These are phyloP conservation scores for Mormyrops boulengeri DNA, from an alignment of 2,797 vertebrate species.

Conservation along the genomic window DNA sequence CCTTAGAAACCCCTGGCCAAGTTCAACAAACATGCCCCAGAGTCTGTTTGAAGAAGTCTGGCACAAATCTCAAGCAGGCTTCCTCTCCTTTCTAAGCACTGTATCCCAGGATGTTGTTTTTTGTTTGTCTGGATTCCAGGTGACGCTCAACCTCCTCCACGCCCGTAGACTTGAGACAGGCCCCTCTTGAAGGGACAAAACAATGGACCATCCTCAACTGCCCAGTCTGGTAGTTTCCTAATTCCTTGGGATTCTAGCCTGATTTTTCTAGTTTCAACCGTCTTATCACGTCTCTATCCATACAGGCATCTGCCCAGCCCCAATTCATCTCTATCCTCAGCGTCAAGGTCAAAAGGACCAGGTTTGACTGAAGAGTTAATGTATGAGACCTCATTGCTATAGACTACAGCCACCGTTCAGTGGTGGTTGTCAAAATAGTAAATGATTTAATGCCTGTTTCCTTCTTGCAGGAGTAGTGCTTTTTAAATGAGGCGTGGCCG, in stretches of 20 bases:
- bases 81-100: slow-evolving; percentile 37
- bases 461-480: too few relatives aligned
- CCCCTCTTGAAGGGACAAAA: neutral
- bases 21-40: slow-evolving; percentile 56
- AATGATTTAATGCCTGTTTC: neutral
- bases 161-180: neutral
- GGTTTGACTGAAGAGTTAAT: neutral
- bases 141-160: neutral
- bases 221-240: neutral
- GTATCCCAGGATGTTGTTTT: slow-evolving; percentile 34
- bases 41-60: slow-evolving; percentile 47
- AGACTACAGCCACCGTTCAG: neutral
- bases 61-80: slow-evolving; percentile 41
- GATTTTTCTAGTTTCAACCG: neutral
- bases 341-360: neutral
- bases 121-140: slow-evolving; percentile 45
- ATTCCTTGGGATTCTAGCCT: neutral
- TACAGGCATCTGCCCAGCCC: neutral
- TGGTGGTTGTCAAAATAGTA: neutral
- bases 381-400: neutral
- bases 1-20: slow-evolving; percentile 38
- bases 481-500: neutral
- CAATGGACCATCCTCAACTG: neutral
- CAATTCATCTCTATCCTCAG: neutral
- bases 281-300: neutral